Evolutionary conservation across 1,140 invertebrate genomes (phyloP).

Genomic region (Drosophila asahinai): DNA sequence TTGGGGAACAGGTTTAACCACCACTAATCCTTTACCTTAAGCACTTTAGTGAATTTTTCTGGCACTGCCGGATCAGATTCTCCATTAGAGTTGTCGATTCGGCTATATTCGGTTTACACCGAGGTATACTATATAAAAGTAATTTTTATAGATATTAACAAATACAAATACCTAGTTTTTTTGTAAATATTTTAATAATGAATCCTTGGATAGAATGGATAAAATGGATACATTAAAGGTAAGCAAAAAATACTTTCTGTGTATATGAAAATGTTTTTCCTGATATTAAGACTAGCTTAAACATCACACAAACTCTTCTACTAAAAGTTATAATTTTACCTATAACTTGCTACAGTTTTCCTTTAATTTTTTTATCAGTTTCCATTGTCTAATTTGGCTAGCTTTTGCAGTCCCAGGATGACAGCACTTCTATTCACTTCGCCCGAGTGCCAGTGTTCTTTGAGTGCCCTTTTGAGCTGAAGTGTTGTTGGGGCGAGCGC

Average conservation of each 20-base stretch:
- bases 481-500: constrained; percentile 21
- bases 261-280: no score
- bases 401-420: neutral
- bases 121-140: neutral
- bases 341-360: no score
- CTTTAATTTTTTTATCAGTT: no score
- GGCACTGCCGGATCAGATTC: constrained; percentile 13
- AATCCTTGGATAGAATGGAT: no score
- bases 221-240: no score
- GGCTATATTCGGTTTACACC: neutral
- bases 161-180: no score
- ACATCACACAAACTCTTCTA: no score
- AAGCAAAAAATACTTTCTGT: no score
- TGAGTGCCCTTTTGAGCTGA: constrained; percentile 27
- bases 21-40: constrained; percentile 68
- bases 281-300: no score
- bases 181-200: no score
- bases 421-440: neutral
- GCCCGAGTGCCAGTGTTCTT: constrained; percentile 8
- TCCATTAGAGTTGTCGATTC: constrained; percentile 4
- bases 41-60: constrained; percentile 47
- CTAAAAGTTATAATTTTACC: neutral
- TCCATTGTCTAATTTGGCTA: neutral
- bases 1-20: constrained; percentile 54
- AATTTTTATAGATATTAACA: no score